Base-by-base conservation (phyloP, 2,888 invertebrate genomes). In the Pammene aurita region DNA sequence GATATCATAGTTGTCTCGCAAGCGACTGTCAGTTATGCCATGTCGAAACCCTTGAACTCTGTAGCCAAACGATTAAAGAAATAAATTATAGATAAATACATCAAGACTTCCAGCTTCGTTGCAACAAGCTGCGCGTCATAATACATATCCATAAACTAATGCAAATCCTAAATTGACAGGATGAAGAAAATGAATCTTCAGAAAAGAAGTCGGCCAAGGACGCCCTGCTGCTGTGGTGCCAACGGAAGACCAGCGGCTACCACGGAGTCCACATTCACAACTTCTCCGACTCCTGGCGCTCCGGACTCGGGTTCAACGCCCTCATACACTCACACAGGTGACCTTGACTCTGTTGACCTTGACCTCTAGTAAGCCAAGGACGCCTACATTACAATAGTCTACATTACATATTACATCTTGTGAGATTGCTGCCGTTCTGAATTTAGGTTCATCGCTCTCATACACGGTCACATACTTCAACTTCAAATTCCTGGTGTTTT, bases 191-290 rank as follows among this genome's bases (percentile, higher is more conserved):
- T 84, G 98, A 97, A 86, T 98, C 98, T 74, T 98, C 98, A 38
- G 99, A 99, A 92, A 98, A 98, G 94, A 98, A 98, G 90, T 99
- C 99, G 1, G 99, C 99, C 76, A 99, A 99, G 94, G 99, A 99
- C 91, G 99, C 99, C 6, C 93, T 99, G 72, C 94, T 99, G 61
- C 94, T 99, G 77, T 99, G 99, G 99, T 99, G 99, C 84, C 99
- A 99, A 92, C 95, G 99, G 66, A 99, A 98, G 93, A 99, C 99
- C 0, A 96, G 96, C 82, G 99, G 98, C 76, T 99, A 98, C 92
- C 95, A 95, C 61, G 96, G 96, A 68, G 97, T 98, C 50, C 95
- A 96, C 80, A 97, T 98, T 74, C 95, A 95, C 85, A 97, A 98
- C 91, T 98, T 98, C 81, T 96, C 96, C 77, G 96, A 96, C 79